Evolutionary conservation across 1,140 invertebrate species (phyloP), one percentile per base, ranked within the genome.

Genomic region (Sesamia nonagrioides): DNA sequence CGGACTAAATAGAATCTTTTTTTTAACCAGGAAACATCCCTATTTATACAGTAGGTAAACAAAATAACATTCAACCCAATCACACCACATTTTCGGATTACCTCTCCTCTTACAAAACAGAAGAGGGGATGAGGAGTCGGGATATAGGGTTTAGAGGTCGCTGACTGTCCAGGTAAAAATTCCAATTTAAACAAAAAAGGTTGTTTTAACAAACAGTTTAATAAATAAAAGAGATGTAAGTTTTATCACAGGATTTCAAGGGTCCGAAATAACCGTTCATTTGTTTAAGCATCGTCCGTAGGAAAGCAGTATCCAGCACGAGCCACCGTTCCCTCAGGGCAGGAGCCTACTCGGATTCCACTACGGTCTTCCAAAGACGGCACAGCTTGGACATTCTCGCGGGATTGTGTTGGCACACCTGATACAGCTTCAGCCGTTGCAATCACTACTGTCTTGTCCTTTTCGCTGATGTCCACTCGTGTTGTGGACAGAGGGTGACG

Each of bases 401-500:
- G 6, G 5, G 27, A 42, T 33, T 52, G 18, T 18, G 54, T 35
- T 7, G 33, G 1, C 7, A 18, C 27, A 11, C 9, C n/a, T 54
- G 33, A 3, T 52, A n/a, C 13, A 17, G 15, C 27, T 37, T 71
- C 68, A 15, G 68, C 48, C 50, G 33, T 37, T 18, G 33, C 52
- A 45, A 71, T 69, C 68, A n/a, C 48, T 15, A 71, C 27, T 52
- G n/a, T 71, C 6, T 54, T 52, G 15, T 71, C 27, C 45, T 71
- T 33, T 45, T 71, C 68, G 13, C 56, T 27, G 33, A 72, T 72
- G 13, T 72, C 69, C 6, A 72, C 37, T 50, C 54, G 56, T 50
- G 54, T 54, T 21, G 69, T 37, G 6, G 48, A 56, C 17, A 72
- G 15, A n/a, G 69, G 69, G 9, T 56, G 27, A 37, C 50, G 33